Conservation (phyloP, 1,140 invertebrate genomes). For the Hypothenemus hampei region DNA sequence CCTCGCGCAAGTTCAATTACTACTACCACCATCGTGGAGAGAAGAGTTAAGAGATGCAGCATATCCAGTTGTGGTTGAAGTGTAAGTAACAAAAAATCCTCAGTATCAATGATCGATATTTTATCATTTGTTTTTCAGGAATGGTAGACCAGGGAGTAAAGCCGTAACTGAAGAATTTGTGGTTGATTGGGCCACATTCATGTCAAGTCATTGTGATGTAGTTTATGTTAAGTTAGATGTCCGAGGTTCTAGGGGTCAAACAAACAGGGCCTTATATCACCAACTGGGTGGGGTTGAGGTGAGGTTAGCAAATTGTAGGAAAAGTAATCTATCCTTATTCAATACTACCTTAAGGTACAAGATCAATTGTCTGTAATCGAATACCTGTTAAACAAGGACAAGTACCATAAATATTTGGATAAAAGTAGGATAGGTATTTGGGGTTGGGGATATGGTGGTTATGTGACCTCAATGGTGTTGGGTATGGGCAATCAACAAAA, state of each 20-base stretch:
- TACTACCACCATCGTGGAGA: conserved; percentile 77
- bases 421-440: conserved; percentile 81
- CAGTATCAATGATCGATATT: not conserved
- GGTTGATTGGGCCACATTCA: conserved; percentile 88
- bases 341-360: conserved; percentile 21
- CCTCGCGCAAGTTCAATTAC: conserved; percentile 69
- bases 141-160: conserved; percentile 84
- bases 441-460: conserved; percentile 98
- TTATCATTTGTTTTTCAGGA: conserved; percentile 53
- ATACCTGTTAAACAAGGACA: conserved; percentile 68
- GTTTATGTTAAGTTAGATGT: conserved; percentile 87
- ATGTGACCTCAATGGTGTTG: conserved; percentile 83
- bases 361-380: conserved; percentile 60
- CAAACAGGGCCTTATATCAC: conserved; percentile 70
- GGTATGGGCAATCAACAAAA: conserved; percentile 79
- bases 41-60: conserved; percentile 77
- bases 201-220: conserved; percentile 86
- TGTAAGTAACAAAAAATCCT: conserved; percentile 50
- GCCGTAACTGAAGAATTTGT: conserved; percentile 79
- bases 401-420: conserved; percentile 72
- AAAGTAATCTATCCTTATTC: not conserved
- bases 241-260: conserved; percentile 76
- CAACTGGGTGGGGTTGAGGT: conserved; percentile 81
- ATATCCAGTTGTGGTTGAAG: conserved; percentile 78
- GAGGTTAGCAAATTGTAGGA: not conserved